Percentiles rank a stretch among this genome's conserved stretches.
phyloP scores from a whole-genome alignment of 2,888 invertebrate genomes.

The Noctua janthina region DNA sequence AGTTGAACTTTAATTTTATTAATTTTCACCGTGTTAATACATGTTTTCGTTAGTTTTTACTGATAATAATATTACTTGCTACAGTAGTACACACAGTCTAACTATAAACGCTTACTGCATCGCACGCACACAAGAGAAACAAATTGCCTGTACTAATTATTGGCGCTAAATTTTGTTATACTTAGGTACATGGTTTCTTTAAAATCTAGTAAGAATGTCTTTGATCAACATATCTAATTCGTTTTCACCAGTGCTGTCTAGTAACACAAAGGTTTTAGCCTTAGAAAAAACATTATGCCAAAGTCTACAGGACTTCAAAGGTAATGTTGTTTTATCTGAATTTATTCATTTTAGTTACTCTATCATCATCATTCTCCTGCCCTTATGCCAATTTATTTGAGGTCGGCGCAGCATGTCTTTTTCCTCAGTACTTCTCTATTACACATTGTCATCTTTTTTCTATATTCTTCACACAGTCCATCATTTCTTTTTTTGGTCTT shows the following conservation, averaged over 20 bases:
- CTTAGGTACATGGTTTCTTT: background rate
- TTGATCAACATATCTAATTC: constrained; percentile 43
- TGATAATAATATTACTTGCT: background rate
- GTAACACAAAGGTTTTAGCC: constrained; percentile 73
- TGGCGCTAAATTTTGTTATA: constrained; percentile 43
- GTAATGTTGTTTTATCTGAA: constrained; percentile 61
- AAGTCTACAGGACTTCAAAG: constrained; percentile 76
- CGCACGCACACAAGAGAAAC: background rate
- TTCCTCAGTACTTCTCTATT: no score
- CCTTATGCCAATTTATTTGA: background rate
- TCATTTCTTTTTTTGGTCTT: no score
- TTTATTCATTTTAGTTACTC: background rate
- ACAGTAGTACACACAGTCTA: background rate
- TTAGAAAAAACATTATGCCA: constrained; percentile 77
- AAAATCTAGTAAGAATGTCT: constrained; percentile 38
- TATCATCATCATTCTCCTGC: background rate
- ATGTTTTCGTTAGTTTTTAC: background rate
- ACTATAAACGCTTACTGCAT: background rate
- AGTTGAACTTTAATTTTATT: background rate
- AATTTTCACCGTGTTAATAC: background rate
- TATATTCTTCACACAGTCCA: no score
- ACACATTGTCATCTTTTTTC: no score
- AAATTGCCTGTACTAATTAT: background rate
- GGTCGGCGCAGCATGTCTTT: no score
- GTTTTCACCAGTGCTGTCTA: constrained; percentile 63